Base-by-base conservation (phyloP, 2,888 invertebrate species). In the Sturmia bella region DNA sequence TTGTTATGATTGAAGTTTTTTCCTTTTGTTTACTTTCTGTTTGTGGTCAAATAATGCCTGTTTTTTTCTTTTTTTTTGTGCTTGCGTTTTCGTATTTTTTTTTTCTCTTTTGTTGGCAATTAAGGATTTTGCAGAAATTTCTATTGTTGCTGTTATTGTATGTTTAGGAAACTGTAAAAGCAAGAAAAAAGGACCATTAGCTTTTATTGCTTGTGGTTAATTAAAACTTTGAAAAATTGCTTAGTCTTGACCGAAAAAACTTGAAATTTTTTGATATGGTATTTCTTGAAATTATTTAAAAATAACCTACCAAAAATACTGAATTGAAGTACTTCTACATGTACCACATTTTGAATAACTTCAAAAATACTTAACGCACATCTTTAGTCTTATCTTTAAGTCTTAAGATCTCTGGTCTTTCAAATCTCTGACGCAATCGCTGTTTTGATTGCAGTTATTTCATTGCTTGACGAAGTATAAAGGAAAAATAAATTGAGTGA, bases 41-140 rank as follows among this genome's bases (percentile, higher is more conserved):
- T 78, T 72, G 76, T 63, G 76, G 81, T 73, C 72, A 56, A 63
- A 56, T 48, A 48, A 48, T 76, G 39, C 24, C 15, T 45, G 21
- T 12, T 48, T 50, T 41, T 63, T 45, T 27, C 39, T 48, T 9
- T 27, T 27, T 27, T 27, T 27, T 45, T 2, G 15, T 43, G 4
- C 52, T 15, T 54, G 17, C 32, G 15, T 50, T 39, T n/a, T n/a
- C 7, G 2, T n/a, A 37, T 39, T 59, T 68, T 32, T 5, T 15
- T 15, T 27, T 0, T 24, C 37, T 17, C 56, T 56, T 39, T 27
- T 13, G 48, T 61, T 27, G 59, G 59, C 66, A 75, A 64, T 74
- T 64, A 48, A 75, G 50, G 52, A n/a, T 61, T 61, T 9, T 56
- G 41, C 9, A 11, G 19, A 15, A 59, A 75, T 21, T 69, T 50